phyloP scores from a whole-genome alignment of 2,113 vertebrate species.

The Sceloporus tristichus region DNA sequence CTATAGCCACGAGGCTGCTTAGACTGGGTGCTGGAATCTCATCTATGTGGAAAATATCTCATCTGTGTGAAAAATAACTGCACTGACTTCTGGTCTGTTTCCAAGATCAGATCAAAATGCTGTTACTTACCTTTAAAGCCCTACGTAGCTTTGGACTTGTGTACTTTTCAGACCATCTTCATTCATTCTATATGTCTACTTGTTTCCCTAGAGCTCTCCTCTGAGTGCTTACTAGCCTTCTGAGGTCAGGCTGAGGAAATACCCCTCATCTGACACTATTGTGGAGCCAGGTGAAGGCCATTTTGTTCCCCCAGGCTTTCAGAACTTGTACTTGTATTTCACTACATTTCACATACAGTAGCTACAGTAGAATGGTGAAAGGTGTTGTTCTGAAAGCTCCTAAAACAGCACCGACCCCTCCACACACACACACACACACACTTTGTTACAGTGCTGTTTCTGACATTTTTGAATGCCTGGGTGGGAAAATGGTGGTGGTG shows the following conservation, averaged over 20 bases:
- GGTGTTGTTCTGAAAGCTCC: too few species aligned
- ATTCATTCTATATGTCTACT: neutral
- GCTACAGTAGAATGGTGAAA: too few species aligned
- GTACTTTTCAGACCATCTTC: neutral
- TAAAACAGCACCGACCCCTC: too few species aligned
- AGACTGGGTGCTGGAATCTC: neutral
- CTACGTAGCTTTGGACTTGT: neutral
- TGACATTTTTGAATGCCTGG: too few species aligned
- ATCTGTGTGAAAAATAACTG: neutral
- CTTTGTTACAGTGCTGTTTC: too few species aligned
- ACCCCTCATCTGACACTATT: neutral
- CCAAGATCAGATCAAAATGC: neutral
- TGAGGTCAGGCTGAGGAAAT: neutral
- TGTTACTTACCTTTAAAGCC: neutral
- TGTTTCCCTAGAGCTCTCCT: neutral
- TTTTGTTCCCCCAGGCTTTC: neutral
- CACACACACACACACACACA: too few species aligned
- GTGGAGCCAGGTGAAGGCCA: neutral
- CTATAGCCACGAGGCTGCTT: neutral
- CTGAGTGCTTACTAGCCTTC: neutral
- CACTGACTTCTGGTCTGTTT: neutral
- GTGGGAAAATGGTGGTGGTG: too few species aligned
- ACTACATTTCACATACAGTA: too few species aligned
- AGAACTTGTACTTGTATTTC: neutral
- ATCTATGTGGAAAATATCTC: neutral